A percentile compares a stretch with the other conserved stretches of the same genome.
Evolutionary conservation across 2,113 vertebrate species (phyloP).

Genomic region (Rana temporaria): DNA sequence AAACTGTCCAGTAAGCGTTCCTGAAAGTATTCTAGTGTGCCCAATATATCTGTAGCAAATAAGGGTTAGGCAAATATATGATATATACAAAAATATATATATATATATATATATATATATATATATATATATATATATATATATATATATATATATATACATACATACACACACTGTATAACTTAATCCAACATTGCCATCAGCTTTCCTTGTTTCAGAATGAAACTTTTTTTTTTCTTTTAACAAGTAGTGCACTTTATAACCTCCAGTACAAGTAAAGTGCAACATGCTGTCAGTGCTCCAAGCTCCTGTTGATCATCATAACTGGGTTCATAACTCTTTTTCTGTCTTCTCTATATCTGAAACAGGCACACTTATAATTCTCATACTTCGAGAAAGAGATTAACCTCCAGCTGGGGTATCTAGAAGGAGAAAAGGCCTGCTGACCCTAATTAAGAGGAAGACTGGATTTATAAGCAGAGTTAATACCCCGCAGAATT

Average conservation of each 20-base stretch:
- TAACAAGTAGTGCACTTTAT: too few species aligned
- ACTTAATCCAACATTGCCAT: background rate
- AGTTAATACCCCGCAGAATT: slow-evolving; percentile 10
- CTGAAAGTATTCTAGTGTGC: too few species aligned
- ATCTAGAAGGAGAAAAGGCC: slow-evolving; percentile 4
- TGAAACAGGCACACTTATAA: background rate
- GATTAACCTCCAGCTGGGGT: slow-evolving; percentile 27
- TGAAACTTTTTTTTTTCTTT: too few species aligned
- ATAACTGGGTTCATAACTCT: background rate
- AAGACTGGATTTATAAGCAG: background rate
- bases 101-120: too few species aligned
- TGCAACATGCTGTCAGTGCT: background rate
- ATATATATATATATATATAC: too few species aligned
- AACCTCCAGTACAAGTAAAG: background rate
- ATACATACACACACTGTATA: background rate
- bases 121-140: too few species aligned
- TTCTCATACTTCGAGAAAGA: slow-evolving; percentile 1
- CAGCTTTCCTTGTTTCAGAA: too few species aligned
- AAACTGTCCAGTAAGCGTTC: too few species aligned
- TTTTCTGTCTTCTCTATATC: slow-evolving; percentile 6
- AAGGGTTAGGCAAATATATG: too few species aligned
- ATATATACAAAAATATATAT: too few species aligned
- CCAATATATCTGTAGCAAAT: too few species aligned
- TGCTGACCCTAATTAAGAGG: slow-evolving; percentile 38
- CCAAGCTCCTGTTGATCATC: slow-evolving; percentile 18